Conservation (phyloP, 2,888 invertebrate species). For the Dicycla oo region DNA sequence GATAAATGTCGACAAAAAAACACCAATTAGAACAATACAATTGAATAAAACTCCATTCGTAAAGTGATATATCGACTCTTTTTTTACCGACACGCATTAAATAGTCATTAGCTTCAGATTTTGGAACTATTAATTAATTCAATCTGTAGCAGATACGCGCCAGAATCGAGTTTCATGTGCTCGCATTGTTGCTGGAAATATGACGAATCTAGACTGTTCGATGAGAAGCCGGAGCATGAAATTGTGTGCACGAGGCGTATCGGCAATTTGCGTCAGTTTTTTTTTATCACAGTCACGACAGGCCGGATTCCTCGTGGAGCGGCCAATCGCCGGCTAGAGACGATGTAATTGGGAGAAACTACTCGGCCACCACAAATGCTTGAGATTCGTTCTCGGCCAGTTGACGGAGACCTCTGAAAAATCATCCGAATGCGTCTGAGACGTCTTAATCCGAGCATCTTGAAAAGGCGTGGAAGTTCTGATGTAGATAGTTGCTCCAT, state of each 20-base stretch:
- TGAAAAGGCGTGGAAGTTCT: slow-evolving; percentile 73
- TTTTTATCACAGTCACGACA: slow-evolving; percentile 89
- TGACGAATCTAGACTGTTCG: slow-evolving; percentile 88
- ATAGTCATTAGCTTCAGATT: slow-evolving; percentile 79
- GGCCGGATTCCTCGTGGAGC: slow-evolving; percentile 86
- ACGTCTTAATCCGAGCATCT: slow-evolving; percentile 57
- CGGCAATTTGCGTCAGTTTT: slow-evolving; percentile 90
- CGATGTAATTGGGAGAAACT: slow-evolving; percentile 90
- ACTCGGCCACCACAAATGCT: slow-evolving; percentile 86
- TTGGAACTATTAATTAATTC: slow-evolving; percentile 79
- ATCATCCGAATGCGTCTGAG: slow-evolving; percentile 63
- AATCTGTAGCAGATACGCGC: slow-evolving; percentile 72
- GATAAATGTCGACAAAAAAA: slow-evolving; percentile 77
- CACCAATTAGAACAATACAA: slow-evolving; percentile 81
- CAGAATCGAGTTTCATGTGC: slow-evolving; percentile 66
- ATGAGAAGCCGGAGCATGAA: slow-evolving; percentile 86
- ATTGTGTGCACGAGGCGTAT: slow-evolving; percentile 90
- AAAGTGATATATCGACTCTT: slow-evolving; percentile 69
- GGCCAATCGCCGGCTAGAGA: slow-evolving; percentile 87
- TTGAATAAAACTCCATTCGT: slow-evolving; percentile 74
- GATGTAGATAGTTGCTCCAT: slow-evolving; percentile 75
- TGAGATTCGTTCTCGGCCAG: slow-evolving; percentile 82
- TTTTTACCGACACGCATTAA: slow-evolving; percentile 76
- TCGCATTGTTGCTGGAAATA: slow-evolving; percentile 79
- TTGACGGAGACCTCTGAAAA: slow-evolving; percentile 76